Evolutionary conservation across 2,888 invertebrate species (phyloP).

Genomic region (Plagodis pulveraria): DNA sequence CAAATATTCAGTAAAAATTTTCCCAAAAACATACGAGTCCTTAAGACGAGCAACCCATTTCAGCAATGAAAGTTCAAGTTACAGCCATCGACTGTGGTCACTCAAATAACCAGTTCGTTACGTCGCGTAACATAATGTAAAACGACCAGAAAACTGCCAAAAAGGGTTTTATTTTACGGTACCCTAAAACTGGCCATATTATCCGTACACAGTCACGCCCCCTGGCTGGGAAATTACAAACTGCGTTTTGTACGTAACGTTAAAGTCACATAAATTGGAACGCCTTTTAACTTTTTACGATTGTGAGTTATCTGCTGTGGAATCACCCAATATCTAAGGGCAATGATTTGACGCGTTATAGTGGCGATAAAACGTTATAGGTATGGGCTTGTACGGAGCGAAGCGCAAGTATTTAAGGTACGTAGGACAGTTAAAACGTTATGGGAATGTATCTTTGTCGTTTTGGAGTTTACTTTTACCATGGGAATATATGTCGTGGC

Average conservation of each 20-base stretch:
- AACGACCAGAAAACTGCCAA: slow-evolving; percentile 31
- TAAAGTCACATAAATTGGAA: slow-evolving; percentile 49
- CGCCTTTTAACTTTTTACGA: slow-evolving; percentile 51
- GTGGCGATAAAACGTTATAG: slow-evolving; percentile 32
- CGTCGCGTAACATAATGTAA: slow-evolving; percentile 26
- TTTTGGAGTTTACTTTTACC: slow-evolving; percentile 7
- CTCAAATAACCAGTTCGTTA: slow-evolving; percentile 24
- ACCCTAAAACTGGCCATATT: slow-evolving; percentile 38
- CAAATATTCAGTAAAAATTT: background rate
- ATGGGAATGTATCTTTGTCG: slow-evolving; percentile 14
- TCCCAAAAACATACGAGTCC: background rate
- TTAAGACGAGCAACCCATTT: background rate
- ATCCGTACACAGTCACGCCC: slow-evolving; percentile 29
- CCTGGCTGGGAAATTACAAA: slow-evolving; percentile 44
- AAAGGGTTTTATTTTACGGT: slow-evolving; percentile 35
- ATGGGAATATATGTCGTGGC: background rate
- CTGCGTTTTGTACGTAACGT: slow-evolving; percentile 46
- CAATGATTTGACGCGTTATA: slow-evolving; percentile 46
- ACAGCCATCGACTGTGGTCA: slow-evolving; percentile 26
- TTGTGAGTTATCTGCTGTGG: slow-evolving; percentile 44
- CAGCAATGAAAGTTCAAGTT: slow-evolving; percentile 3
- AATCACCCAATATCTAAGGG: slow-evolving; percentile 40
- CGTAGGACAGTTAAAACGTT: slow-evolving; percentile 17
- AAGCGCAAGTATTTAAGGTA: slow-evolving; percentile 21
- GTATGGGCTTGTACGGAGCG: slow-evolving; percentile 14